phyloP scores from a whole-genome alignment of 2,888 invertebrate species.

The Drosophila peninsularis region DNA sequence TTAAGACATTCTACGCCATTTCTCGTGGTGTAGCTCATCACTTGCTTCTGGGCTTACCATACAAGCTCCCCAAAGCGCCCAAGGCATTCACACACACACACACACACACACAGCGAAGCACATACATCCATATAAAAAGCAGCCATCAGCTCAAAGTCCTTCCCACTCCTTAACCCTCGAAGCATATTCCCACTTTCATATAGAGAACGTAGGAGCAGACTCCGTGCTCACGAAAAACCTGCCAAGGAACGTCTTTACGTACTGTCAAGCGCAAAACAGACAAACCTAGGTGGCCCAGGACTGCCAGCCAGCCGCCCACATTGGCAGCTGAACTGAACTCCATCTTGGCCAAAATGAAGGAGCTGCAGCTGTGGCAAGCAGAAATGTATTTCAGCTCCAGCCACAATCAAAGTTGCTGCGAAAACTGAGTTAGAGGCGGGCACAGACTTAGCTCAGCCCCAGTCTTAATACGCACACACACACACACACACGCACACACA shows the following conservation, averaged over 20 bases:
- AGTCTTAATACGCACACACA: constrained; percentile 39
- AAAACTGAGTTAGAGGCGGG: constrained; percentile 61
- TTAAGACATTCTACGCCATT: neutral
- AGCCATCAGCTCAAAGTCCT: constrained; percentile 67
- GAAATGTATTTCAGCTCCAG: constrained; percentile 70
- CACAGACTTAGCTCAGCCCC: constrained; percentile 76
- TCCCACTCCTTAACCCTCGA: constrained; percentile 6
- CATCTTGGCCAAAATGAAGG: constrained; percentile 76
- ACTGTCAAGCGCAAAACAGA: constrained; percentile 74
- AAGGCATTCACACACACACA: constrained; percentile 12
- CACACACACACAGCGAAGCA: constrained; percentile 1
- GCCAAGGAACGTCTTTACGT: constrained; percentile 77
- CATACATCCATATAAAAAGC: constrained; percentile 57
- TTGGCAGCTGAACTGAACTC: constrained; percentile 66
- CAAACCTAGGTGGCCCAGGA: constrained; percentile 66
- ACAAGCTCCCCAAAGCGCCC: constrained; percentile 11
- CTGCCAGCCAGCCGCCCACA: constrained; percentile 8
- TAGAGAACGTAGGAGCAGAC: constrained; percentile 13
- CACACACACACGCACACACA: constrained; percentile 12
- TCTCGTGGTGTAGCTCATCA: constrained; percentile 44
- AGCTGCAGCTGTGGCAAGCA: constrained; percentile 65
- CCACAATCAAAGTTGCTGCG: constrained; percentile 81
- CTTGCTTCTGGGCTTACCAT: constrained; percentile 38
- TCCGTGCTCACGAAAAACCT: constrained; percentile 51
- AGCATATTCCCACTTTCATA: constrained; percentile 3